Percentiles rank a stretch among this genome's conserved stretches.
These are phyloP conservation scores for Atrina japonica DNA, from an alignment of 2,888 invertebrate species.

Conservation along the genomic window DNA sequence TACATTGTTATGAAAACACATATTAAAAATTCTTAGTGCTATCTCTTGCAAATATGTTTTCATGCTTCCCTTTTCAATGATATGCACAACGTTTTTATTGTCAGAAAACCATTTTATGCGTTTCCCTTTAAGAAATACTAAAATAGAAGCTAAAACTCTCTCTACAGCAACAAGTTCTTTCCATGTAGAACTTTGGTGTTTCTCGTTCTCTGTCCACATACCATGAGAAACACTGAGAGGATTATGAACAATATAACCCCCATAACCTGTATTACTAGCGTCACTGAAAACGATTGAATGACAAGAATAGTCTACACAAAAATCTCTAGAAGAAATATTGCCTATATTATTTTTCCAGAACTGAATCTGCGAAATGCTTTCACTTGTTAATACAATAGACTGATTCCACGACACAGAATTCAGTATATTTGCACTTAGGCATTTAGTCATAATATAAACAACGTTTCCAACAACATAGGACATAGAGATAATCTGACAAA, in stretches of 20 bases:
- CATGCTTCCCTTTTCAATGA: conserved; percentile 42
- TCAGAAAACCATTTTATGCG: conserved; percentile 48
- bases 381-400: conserved; percentile 18
- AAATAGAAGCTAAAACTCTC: conserved; percentile 36
- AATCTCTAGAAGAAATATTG: conserved; percentile 15
- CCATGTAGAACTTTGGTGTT: conserved; percentile 46
- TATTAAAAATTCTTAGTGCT: conserved; percentile 23
- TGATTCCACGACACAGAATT: conserved; percentile 28
- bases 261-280: conserved; percentile 40
- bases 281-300: conserved; percentile 33
- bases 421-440: conserved; percentile 40
- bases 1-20: conserved; percentile 27
- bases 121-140: conserved; percentile 32
- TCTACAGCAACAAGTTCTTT: conserved; percentile 34
- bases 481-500: conserved; percentile 51
- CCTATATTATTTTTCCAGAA: conserved; percentile 30
- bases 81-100: conserved; percentile 36
- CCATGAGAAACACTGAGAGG: conserved; percentile 40
- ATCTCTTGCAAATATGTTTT: conserved; percentile 39
- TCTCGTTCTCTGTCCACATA: conserved; percentile 39
- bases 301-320: conserved; percentile 6
- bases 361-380: conserved; percentile 32
- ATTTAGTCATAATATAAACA: conserved; percentile 48
- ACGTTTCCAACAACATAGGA: no score
- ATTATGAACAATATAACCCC: conserved; percentile 34